Evolutionary conservation across 2,888 invertebrate genomes (phyloP), one percentile per base, ranked within the genome.

Genomic region (Harpalus rufipes): DNA sequence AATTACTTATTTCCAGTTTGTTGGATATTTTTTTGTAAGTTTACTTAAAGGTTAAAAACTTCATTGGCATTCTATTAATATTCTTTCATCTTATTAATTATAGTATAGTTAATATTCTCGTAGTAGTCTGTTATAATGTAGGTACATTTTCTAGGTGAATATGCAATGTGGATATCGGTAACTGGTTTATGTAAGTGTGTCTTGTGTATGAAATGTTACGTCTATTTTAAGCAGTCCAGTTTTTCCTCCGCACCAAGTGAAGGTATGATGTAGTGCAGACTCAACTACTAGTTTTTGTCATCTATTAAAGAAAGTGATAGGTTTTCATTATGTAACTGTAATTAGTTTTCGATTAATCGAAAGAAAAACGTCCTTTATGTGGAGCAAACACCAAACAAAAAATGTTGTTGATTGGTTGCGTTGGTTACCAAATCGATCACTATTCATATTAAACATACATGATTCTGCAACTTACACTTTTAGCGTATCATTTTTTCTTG

Each of bases 281-380:
- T n/a, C 32, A 39, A 68, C 25, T 32, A 68, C 68, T n/a, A 68
- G 68, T 68, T 68, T 68, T 68, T 68, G 68, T 68, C 68, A 39
- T 68, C 32, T 68, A 68, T 32, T 68, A 68, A 82, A 82, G 82
- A 82, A 82, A 82, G 82, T 82, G 72, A 82, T 82, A 82, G 82
- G 72, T 58, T 76, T 82, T 82, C 59, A 59, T 82, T 82, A 82
- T 58, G 39, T 82, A 82, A 82, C 51, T 65, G 58, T 82, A 82
- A 82, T 82, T 68, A 82, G 82, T 56, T 82, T 58, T 82, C 65
- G 81, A 82, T 82, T 81, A 81, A 59, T 59, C 59, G 59, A 41
- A 41, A 61, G 80, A 80, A 80, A 80, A 76, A 76, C 56, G 76
- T 76, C 76, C 76, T 76, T 76, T 76, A 51, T 76, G 76, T 44